Base-by-base conservation (phyloP, 2,113 vertebrate species). In the Centropus unirufus region DNA sequence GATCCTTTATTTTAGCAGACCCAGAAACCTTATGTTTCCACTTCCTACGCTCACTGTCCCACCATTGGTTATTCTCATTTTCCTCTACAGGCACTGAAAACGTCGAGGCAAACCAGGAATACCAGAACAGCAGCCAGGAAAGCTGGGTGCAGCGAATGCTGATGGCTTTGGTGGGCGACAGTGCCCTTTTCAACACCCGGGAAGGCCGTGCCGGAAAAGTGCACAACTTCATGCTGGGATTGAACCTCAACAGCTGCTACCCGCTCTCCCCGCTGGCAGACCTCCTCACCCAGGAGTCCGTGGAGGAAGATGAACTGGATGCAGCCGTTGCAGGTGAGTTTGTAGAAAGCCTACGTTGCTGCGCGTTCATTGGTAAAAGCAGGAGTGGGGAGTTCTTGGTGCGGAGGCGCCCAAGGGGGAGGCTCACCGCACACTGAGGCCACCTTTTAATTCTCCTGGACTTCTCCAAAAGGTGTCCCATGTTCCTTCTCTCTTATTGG, bases 211-310 rank as follows among this genome's bases (percentile, higher is more conserved):
- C 99, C 0, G 99, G 99, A 30, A 99, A 99, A 97, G 99, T 99
- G 66, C 99, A 99, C 96, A 99, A 99, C 97, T 99, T 99, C 97
- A 99, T 99, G 99, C 83, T 99, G 97, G 99, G 99, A 47, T 96
- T 99, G 84, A 99, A 99, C 96, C 98, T 99, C 92, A 99, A 99
- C 90, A 98, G 98, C 16, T 98, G 96, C 54, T 98, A 98, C 32
- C 99, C 98, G 0, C 96, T 98, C 61, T 99, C 99, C 40, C 98
- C 98, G 1, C 74, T 98, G 51, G 89, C 87, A 42, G 98, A 98
- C 23, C 46, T 98, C 4, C 21, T 63, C 5, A 91, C 78, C 7
- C 96, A 98, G n/a, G 95, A 97, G 11, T 96, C 96, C 0, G 51
- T 98, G 24, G 98, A 98, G 15, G 98, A 98, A 4, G 98, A 98